Evolutionary conservation across 2,888 invertebrate genomes (phyloP).

Genomic region (Trissolcus japonicus): DNA sequence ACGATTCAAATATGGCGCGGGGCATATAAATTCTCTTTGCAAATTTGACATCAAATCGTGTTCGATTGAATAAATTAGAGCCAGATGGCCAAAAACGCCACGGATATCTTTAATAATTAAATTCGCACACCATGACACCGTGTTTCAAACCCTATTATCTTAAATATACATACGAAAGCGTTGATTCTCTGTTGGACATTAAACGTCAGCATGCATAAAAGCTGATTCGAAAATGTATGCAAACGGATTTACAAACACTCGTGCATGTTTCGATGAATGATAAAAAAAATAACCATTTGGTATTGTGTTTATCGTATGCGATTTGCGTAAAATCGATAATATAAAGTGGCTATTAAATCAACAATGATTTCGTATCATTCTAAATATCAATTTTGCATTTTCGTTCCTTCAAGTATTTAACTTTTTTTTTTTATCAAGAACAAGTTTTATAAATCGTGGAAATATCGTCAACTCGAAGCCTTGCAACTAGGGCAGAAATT

Average conservation of each 20-base stretch:
- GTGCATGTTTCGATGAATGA: constrained; percentile 37
- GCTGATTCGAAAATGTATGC: constrained; percentile 43
- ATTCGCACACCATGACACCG: background rate
- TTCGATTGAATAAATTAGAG: constrained; percentile 13
- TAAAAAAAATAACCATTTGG: constrained; percentile 30
- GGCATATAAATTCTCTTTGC: too few relatives aligned
- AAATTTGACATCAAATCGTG: too few relatives aligned
- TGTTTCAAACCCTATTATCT: constrained; percentile 24
- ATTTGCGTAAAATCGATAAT: background rate
- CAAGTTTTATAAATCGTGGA: background rate
- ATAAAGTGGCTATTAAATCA: too few relatives aligned
- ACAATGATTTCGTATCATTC: background rate
- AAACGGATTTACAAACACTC: constrained; percentile 32
- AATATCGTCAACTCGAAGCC: background rate
- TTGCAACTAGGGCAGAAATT: constrained; percentile 27
- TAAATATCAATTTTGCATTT: background rate
- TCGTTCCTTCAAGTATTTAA: background rate
- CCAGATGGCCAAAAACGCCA: background rate
- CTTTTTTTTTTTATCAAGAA: background rate
- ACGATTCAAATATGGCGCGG: too few relatives aligned
- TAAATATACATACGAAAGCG: constrained; percentile 19
- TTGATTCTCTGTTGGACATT: constrained; percentile 18
- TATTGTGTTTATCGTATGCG: constrained; percentile 26
- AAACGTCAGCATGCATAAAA: constrained; percentile 34
- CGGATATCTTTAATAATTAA: constrained; percentile 19